phyloP scores from a whole-genome alignment of 2,797 vertebrate genomes.

The Luscinia luscinia region DNA sequence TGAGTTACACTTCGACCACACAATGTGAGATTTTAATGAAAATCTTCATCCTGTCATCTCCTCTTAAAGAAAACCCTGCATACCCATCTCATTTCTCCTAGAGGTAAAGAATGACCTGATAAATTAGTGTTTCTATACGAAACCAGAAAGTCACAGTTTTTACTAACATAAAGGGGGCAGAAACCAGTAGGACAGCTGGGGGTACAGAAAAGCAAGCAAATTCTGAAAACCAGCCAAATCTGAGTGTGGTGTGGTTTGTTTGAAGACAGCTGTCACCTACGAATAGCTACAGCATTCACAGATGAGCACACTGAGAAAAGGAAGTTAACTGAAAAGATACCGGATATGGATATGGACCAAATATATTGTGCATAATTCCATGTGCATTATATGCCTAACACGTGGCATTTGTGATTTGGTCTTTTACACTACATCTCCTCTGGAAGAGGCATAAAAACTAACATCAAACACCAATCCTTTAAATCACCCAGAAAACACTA shows the following conservation, averaged over 20 bases:
- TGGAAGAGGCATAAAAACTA: neutral
- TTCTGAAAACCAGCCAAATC: neutral
- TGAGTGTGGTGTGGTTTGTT: neutral
- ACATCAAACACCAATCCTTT: neutral
- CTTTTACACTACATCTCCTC: neutral
- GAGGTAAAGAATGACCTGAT: neutral
- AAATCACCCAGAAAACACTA: neutral
- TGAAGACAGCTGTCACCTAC: neutral
- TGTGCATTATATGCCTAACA: neutral
- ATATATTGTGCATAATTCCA: neutral
- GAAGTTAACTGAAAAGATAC: neutral
- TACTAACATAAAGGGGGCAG: neutral
- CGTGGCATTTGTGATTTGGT: neutral
- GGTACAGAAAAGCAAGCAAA: neutral
- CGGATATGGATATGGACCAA: neutral
- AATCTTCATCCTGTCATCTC: neutral
- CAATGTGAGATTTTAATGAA: neutral
- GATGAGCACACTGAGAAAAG: neutral
- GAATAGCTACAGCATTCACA: neutral
- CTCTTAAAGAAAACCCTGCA: neutral
- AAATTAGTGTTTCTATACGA: neutral
- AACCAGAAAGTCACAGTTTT: conserved; percentile 31
- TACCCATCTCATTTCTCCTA: neutral
- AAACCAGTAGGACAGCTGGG: neutral
- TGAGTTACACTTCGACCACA: neutral